phyloP scores from a whole-genome alignment of 2,797 vertebrate genomes.

The Crocidura indochinensis region DNA sequence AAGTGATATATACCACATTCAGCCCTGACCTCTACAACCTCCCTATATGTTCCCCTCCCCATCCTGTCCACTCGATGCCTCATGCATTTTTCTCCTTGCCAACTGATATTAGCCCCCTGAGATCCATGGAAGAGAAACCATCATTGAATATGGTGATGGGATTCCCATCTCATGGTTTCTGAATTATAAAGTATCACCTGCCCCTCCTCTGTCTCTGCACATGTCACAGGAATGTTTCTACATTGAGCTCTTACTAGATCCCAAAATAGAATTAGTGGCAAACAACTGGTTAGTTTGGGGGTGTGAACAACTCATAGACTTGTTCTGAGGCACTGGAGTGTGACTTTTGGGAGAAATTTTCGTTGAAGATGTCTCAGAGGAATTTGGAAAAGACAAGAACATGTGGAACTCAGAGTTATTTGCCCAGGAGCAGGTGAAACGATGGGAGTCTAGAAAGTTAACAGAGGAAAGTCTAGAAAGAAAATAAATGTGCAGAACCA shows the following conservation, averaged over 20 bases:
- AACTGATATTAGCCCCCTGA: not conserved
- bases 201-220: not conserved
- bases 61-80: not conserved
- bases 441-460: not conserved
- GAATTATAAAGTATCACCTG: not conserved
- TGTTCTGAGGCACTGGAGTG: not conserved
- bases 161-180: not conserved
- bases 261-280: not conserved
- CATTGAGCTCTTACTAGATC: not conserved
- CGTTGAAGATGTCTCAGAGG: not conserved
- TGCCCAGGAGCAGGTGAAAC: not conserved
- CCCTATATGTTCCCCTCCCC: not conserved
- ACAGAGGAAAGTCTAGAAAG: not conserved
- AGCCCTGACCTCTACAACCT: too few relatives aligned
- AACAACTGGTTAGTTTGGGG: not conserved
- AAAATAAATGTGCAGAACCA: slow-evolving; percentile 4
- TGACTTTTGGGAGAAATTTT: slow-evolving; percentile 10
- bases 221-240: not conserved
- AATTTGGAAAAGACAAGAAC: not conserved
- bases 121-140: not conserved
- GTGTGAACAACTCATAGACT: not conserved
- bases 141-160: not conserved
- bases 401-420: not conserved
- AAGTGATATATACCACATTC: not conserved
- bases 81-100: not conserved